Conservation (phyloP, 1,140 invertebrate species). For the Acyrthosiphon pisum region DNA sequence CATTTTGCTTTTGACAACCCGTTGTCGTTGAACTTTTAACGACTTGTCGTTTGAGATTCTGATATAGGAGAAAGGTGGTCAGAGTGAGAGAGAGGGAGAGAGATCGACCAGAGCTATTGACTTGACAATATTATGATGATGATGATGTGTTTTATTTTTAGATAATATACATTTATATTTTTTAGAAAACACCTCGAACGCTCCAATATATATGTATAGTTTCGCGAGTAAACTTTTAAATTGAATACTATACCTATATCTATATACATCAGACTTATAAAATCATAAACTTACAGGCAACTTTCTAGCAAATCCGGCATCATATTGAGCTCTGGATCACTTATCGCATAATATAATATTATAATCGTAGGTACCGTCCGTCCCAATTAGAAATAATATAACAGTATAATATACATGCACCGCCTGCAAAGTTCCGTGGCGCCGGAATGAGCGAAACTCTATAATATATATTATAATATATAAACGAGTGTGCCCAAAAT, state of each 20-base stretch:
- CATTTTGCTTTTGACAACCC: background rate
- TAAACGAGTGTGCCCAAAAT: background rate
- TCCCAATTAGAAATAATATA: background rate
- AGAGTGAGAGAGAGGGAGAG: background rate
- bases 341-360: background rate
- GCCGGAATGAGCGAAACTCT: background rate
- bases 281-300: background rate
- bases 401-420: background rate
- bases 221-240: background rate
- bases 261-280: background rate
- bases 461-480: background rate
- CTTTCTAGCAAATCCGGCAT: background rate
- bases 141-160: background rate
- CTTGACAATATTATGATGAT: background rate
- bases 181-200: background rate
- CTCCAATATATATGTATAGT: no score
- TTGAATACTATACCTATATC: background rate
- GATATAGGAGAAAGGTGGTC: background rate
- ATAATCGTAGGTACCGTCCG: background rate
- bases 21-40: background rate
- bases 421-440: background rate
- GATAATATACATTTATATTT: background rate
- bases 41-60: background rate
- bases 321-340: background rate
- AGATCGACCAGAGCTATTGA: background rate